Evolutionary conservation across 2,888 invertebrate species (phyloP), one percentile per base, ranked within the genome.

Genomic region (Oxytorus armatus): DNA sequence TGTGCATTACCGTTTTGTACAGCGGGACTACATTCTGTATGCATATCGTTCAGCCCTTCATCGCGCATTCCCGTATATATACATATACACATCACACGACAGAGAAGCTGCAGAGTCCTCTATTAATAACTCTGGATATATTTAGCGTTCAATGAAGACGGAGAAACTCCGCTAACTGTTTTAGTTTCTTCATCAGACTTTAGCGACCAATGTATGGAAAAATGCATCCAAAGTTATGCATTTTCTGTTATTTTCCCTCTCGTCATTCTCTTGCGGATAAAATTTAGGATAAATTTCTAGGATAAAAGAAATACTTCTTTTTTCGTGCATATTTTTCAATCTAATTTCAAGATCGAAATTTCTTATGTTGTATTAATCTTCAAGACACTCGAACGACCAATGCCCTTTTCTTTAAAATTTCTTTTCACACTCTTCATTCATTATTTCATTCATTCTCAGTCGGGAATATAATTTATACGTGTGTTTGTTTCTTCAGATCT

Each of bases 71-170:
- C 16, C 68, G 47, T 80, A 74, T 44, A 83, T 81, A 83, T 84
- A 49, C 39, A 21, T n/a, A n/a, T n/a, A n/a, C n/a, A n/a, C n/a
- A n/a, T n/a, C n/a, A n/a, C n/a, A n/a, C n/a, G n/a, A n/a, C n/a
- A n/a, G n/a, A n/a, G n/a, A n/a, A n/a, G n/a, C n/a, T n/a, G n/a
- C n/a, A 33, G 39, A 66, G 66, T 11, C 55, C 80, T 83, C 90
- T 90, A 90, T 90, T 90, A 90, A 90, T 90, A 90, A 86, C 88
- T 83, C 82, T 80, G 85, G 86, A 86, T 90, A 90, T 90, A 90
- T 90, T 90, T 90, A 90, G 89, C 86, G 84, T 88, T 89, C 86
- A 90, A 90, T 90, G 89, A 88, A 88, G 87, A 88, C 76, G 87
- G 87, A 86, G 86, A 83, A 78, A 85, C 29, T 29, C n/a, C 53